phyloP scores from a whole-genome alignment of 37 sponge, comb jelly and placozoan species.

The Eunapius fragilis region DNA sequence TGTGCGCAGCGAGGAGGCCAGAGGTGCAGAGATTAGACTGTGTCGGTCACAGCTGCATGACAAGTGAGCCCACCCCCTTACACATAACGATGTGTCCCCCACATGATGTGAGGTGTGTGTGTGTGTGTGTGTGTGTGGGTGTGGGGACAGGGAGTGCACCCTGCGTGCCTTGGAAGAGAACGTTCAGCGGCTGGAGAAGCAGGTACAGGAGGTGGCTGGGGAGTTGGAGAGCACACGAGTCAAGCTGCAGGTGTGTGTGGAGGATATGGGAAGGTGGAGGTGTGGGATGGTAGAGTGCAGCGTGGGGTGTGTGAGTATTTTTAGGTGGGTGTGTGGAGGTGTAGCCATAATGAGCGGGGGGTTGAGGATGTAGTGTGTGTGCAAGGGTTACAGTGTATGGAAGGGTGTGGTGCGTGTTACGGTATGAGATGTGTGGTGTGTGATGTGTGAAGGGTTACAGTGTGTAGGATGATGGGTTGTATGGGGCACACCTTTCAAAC shows the following conservation, averaged over 20 bases:
- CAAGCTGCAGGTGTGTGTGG: slow-evolving; percentile 3
- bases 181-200: slow-evolving; percentile 14
- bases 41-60: neutral
- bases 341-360: too few species aligned
- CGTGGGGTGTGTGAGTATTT: neutral
- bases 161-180: slow-evolving; percentile 9
- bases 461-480: too few species aligned
- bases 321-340: neutral
- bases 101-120: neutral
- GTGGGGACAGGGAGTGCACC: neutral
- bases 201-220: slow-evolving; percentile 1
- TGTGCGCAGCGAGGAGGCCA: neutral
- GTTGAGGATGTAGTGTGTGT: too few species aligned
- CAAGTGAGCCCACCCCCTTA: neutral
- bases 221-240: slow-evolving; percentile 1
- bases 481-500: neutral
- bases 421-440: too few species aligned
- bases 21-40: neutral
- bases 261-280: neutral
- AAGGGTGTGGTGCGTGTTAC: too few species aligned
- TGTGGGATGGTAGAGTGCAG: neutral
- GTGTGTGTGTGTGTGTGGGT: neutral
- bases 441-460: too few species aligned
- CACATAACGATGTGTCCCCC: neutral
- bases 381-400: too few species aligned